Base-by-base conservation (phyloP, 2,113 vertebrate genomes). In the Stegostoma tigrinum region DNA sequence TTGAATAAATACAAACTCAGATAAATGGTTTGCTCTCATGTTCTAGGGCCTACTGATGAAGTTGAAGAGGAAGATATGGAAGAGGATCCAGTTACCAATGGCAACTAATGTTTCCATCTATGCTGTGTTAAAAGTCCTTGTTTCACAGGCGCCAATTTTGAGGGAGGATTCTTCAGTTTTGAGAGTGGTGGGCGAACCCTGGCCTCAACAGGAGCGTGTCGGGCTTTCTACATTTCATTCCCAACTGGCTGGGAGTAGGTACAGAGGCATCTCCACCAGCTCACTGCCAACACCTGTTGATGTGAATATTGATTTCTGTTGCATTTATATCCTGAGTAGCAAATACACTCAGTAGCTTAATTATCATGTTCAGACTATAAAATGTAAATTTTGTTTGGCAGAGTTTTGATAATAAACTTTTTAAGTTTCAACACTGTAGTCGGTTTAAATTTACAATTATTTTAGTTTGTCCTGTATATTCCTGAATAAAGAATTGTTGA, bases 11-110 rank as follows among this genome's bases (percentile, higher is more conserved):
- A 55, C 30, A 55, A 48, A 48, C 12, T 94, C 19, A 15, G 23
- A 14, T 64, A 17, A 68, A 48, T 70, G 19, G 12, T 95, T 19
- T 64, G 14, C 19, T 64, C 24, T 95, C 67, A 48, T 0, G 94
- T 96, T 30, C 30, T 96, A 98, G 98, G 98, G 6, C 97, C 98
- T 0, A 91, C 97, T 0, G 97, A 98, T 95, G 97, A 98, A 0
- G 96, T 96, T 0, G 98, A 97, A 1, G 98, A 98, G 24, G 96
- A 96, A 0, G 98, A 98, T 27, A 98, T 99, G 98, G 98, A 99
- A 0, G 98, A 98, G 48, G 98, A 98, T 68, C 55, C 97, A 0
- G 97, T 98, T 75, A 97, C 98, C 24, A 99, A 99, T 15, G 98
- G 98, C 5, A 98, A 98, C 8, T 98, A 97, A 96, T 52, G 67